phyloP scores from a whole-genome alignment of 2,888 invertebrate species.

The Gortyna flavago region DNA sequence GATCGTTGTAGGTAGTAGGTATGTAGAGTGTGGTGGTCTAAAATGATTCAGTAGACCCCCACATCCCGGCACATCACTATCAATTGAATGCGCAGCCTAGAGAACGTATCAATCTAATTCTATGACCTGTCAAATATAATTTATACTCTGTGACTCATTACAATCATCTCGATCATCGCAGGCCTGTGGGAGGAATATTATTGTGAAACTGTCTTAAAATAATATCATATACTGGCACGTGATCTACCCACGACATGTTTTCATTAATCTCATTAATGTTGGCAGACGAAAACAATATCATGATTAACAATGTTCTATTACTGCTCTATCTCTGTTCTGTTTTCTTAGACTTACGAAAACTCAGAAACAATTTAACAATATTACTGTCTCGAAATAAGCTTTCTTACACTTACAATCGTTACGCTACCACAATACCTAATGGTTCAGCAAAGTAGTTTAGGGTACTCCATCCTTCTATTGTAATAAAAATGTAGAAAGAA shows the following conservation, averaged over 20 bases:
- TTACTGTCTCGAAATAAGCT: slow-evolving; percentile 40
- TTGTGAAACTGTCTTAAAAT: slow-evolving; percentile 60
- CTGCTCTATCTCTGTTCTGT: slow-evolving; percentile 36
- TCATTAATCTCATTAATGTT: slow-evolving; percentile 53
- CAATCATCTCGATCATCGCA: slow-evolving; percentile 60
- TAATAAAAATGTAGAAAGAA: slow-evolving; percentile 59
- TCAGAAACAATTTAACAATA: slow-evolving; percentile 26
- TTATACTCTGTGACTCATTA: slow-evolving; percentile 75
- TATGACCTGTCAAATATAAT: slow-evolving; percentile 85
- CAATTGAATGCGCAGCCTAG: slow-evolving; percentile 87
- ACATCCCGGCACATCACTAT: slow-evolving; percentile 85
- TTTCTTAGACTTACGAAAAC: slow-evolving; percentile 41
- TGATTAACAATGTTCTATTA: slow-evolving; percentile 49
- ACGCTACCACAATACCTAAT: slow-evolving; percentile 43
- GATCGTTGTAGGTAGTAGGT: slow-evolving; percentile 8
- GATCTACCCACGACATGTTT: slow-evolving; percentile 58
- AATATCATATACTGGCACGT: slow-evolving; percentile 46
- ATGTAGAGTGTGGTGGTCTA: slow-evolving; percentile 60
- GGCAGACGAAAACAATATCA: slow-evolving; percentile 56
- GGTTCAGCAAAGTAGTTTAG: slow-evolving; percentile 24
- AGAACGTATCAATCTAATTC: slow-evolving; percentile 85
- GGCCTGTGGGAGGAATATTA: slow-evolving; percentile 54
- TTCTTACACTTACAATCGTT: slow-evolving; percentile 45
- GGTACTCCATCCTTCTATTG: slow-evolving; percentile 27
- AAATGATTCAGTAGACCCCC: slow-evolving; percentile 86